Evolutionary conservation across 1,140 invertebrate species (phyloP).

Genomic region (Venustaconcha ellipsiformis): DNA sequence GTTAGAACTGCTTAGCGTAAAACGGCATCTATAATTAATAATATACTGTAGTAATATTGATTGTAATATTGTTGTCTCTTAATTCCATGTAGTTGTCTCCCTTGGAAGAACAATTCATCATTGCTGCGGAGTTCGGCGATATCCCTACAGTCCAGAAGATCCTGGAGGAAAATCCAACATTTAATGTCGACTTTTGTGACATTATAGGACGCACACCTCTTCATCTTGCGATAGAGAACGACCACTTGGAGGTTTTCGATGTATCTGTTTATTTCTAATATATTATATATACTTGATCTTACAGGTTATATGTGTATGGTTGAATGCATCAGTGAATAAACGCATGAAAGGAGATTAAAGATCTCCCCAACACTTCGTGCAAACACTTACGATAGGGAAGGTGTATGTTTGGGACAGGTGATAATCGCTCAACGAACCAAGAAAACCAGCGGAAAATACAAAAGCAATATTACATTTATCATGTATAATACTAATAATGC

Average conservation of each 20-base stretch:
- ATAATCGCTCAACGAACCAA: no score
- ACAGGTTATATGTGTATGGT: no score
- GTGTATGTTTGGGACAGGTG: no score
- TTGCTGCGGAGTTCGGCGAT: slow-evolving; percentile 49
- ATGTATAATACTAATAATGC: no score
- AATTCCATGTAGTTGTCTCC: no score
- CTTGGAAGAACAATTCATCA: slow-evolving; percentile 40
- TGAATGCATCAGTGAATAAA: background rate
- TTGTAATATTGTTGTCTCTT: no score
- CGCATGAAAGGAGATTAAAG: background rate
- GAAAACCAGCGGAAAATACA: no score
- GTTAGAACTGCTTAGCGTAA: no score
- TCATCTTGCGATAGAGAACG: slow-evolving; percentile 53
- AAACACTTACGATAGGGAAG: background rate
- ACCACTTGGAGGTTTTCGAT: slow-evolving; percentile 53
- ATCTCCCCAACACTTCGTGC: background rate
- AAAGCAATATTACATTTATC: no score
- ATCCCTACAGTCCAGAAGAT: slow-evolving; percentile 42
- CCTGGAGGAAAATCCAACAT: slow-evolving; percentile 38
- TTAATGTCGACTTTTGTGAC: slow-evolving; percentile 50
- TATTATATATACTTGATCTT: background rate
- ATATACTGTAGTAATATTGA: no score
- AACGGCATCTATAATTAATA: no score
- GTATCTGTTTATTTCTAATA: background rate
- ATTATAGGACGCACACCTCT: slow-evolving; percentile 49